These are phyloP conservation scores for Caiman crocodilus DNA, from an alignment of 2,797 vertebrate genomes.

Conservation along the genomic window DNA sequence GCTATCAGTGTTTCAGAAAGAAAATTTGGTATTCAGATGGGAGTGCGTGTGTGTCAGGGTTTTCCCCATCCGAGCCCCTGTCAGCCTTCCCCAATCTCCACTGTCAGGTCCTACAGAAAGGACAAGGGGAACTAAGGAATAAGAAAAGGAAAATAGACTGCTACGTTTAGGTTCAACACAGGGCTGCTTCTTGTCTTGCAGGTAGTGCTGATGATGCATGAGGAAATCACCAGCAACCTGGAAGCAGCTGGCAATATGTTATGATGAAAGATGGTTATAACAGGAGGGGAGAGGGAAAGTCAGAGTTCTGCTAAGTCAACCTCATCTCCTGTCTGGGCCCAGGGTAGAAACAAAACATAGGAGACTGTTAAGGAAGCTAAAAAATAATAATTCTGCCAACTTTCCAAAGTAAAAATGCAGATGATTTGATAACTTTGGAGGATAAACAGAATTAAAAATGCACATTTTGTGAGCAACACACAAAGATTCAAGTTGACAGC, in stretches of 20 bases:
- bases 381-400: not conserved
- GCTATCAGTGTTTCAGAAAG: not conserved
- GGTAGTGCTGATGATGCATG: not conserved
- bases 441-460: not conserved
- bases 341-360: not conserved
- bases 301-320: not conserved
- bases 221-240: not conserved
- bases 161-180: not conserved
- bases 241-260: not conserved
- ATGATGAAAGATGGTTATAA: not conserved
- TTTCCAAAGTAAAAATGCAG: not conserved
- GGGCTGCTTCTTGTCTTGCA: not conserved
- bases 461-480: not conserved
- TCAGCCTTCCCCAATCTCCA: not conserved
- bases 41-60: not conserved
- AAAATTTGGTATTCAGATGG: not conserved
- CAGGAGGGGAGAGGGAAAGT: not conserved
- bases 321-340: not conserved
- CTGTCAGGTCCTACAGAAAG: rapidly evolving
- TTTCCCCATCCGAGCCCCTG: not conserved
- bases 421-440: not conserved
- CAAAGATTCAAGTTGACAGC: not conserved
- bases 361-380: not conserved
- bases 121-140: not conserved
- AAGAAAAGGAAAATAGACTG: not conserved